Base-by-base conservation (phyloP, 2,113 vertebrate species). In the Lepus americanus region DNA sequence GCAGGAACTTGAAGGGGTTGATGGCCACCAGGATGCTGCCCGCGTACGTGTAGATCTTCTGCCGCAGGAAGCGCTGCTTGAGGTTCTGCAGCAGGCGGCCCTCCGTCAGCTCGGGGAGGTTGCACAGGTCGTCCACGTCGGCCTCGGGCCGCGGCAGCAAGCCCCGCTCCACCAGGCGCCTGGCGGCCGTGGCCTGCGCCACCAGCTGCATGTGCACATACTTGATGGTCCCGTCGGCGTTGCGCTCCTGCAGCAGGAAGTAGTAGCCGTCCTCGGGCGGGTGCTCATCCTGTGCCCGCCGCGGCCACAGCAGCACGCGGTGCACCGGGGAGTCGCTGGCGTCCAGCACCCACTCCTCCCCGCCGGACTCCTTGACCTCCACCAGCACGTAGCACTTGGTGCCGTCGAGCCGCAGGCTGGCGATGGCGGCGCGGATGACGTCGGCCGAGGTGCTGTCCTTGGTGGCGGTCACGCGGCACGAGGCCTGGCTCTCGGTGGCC, bases 1-100 rank as follows among this genome's bases (percentile, higher is more conserved):
- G 99, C 25, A 99, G 97, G 97, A 99, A 99, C 97, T 99, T 99
- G 96, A 99, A 99, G 89, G 99, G 99, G 96, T 99, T 99, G 93
- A 99, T 96, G 3, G 99, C 99, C 27, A 99, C 98, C 17, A 99
- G 99, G 97, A 99, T 99, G 89, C 99, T 99, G 25, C 99, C 98
- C 0, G 98, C 99, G 0, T 99, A 99, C 0, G 99, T 99, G 97
- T 99, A 99, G 96, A 99, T 99, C 93, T 99, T 99, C 61, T 98
- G 98, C 29, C 98, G 98, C 19, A 98, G 92, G 97, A 99, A 99
- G 94, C 99, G 99, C 29, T 96, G 96, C 31, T 98, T 98, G 70
- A 99, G 98, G 20, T 98, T 98, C 73, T 98, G 97, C 66, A 99
- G 97, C 29, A 99, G 98, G 0, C 89, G 98, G 10, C 97, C 97